Evolutionary conservation across 2,797 vertebrate species (phyloP).

Genomic region (Pachyuromys duprasi): DNA sequence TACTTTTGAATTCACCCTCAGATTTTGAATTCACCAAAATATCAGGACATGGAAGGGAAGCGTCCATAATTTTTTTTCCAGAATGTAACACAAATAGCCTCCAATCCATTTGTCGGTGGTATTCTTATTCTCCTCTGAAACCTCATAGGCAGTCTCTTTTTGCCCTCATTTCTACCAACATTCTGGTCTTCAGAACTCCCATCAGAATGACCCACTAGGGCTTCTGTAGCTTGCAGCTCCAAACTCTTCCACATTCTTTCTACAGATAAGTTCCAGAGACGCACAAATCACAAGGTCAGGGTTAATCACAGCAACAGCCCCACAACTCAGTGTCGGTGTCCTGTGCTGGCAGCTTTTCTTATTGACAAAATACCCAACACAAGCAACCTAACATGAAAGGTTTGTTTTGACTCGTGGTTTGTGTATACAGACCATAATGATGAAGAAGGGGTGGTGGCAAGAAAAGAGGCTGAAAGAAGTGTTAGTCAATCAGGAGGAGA

Average conservation of each 20-base stretch:
- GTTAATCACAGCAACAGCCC: background rate
- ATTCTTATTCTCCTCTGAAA: background rate
- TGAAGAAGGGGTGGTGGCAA: background rate
- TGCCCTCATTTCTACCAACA: background rate
- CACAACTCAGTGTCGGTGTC: background rate
- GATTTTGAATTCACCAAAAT: background rate
- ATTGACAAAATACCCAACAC: background rate
- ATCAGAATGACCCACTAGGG: background rate
- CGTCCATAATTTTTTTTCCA: background rate
- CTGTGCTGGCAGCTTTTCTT: background rate
- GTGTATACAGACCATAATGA: background rate
- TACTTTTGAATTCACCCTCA: background rate
- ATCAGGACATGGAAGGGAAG: background rate
- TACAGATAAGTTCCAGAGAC: background rate
- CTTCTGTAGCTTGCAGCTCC: background rate
- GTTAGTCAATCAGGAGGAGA: too few relatives aligned
- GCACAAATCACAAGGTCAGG: too few relatives aligned
- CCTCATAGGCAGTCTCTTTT: background rate
- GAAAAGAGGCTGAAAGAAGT: background rate
- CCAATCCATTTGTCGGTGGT: background rate
- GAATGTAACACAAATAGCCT: background rate
- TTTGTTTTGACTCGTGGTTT: background rate
- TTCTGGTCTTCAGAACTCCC: background rate
- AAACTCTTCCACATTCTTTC: background rate
- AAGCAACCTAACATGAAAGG: background rate